A percentile compares a stretch with the other conserved stretches of the same genome.
phyloP scores from a whole-genome alignment of 2,113 vertebrate genomes.

The Xenotilapia caudafasciata region DNA sequence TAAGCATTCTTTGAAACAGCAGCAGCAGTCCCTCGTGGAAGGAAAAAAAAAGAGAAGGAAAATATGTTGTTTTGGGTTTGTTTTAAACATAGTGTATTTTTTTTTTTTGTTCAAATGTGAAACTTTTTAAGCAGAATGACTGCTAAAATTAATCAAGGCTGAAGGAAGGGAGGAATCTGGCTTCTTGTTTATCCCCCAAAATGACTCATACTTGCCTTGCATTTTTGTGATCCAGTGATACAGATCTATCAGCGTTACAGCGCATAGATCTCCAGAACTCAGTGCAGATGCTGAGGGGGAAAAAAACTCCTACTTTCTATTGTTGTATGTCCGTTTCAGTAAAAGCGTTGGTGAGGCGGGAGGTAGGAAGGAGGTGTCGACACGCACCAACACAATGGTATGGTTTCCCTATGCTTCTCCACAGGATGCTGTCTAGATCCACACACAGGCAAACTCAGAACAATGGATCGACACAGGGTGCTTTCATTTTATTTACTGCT shows the following conservation, averaged over 20 bases:
- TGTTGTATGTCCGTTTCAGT: not conserved
- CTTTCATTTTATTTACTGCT: constrained; percentile 13
- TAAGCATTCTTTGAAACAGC: not conserved
- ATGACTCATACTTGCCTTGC: not conserved
- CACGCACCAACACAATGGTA: constrained; percentile 37
- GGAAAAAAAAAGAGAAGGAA: not conserved
- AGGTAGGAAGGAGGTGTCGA: constrained; percentile 31
- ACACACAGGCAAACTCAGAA: not conserved
- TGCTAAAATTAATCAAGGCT: not conserved
- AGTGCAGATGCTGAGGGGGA: not conserved
- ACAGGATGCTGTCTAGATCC: constrained; percentile 20
- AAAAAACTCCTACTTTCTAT: not conserved
- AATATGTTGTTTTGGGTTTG: rapidly evolving
- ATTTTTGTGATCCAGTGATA: not conserved
- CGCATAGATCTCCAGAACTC: not conserved
- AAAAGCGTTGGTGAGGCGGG: not conserved
- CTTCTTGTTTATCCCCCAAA: not conserved
- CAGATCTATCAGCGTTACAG: not conserved
- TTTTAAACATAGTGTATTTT: not conserved
- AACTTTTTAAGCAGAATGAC: not conserved
- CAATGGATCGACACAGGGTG: constrained; percentile 12
- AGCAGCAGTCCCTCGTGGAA: not conserved
- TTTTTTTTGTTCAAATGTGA: not conserved
- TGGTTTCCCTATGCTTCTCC: constrained; percentile 29
- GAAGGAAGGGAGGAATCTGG: not conserved